These are phyloP conservation scores for Mesopsocus fuscifrons DNA, from an alignment of 2,888 invertebrate species.

Conservation along the genomic window DNA sequence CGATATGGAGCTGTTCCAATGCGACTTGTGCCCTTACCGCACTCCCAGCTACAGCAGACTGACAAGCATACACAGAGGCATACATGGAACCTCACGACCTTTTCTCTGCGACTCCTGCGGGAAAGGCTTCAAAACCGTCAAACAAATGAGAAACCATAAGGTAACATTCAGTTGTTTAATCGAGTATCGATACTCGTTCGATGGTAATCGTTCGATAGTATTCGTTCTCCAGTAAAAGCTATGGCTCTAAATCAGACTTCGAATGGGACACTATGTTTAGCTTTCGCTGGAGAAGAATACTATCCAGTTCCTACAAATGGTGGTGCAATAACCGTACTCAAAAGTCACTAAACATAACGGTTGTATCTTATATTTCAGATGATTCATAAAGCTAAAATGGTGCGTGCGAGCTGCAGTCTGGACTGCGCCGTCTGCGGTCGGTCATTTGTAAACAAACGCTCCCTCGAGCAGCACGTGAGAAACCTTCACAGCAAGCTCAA, in stretches of 20 bases:
- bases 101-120: slow-evolving; percentile 45
- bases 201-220: too few species aligned
- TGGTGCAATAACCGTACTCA: too few species aligned
- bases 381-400: slow-evolving; percentile 17
- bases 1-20: slow-evolving; percentile 61
- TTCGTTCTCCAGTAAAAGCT: too few species aligned
- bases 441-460: slow-evolving; percentile 32
- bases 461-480: slow-evolving; percentile 34
- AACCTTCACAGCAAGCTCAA: slow-evolving; percentile 46
- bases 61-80: slow-evolving; percentile 52
- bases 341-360: too few species aligned
- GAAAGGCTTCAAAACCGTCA: slow-evolving; percentile 59
- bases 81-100: slow-evolving; percentile 44
- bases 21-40: slow-evolving; percentile 54
- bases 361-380: too few species aligned
- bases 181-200: too few species aligned
- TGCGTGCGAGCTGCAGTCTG: slow-evolving; percentile 18
- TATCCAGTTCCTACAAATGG: too few species aligned
- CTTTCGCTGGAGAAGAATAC: too few species aligned
- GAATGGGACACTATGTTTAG: too few species aligned
- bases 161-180: slow-evolving; percentile 7
- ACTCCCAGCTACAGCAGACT: slow-evolving; percentile 38
- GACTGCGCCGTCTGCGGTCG: slow-evolving; percentile 39
- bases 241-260: too few species aligned
- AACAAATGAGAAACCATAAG: slow-evolving; percentile 55